Evolutionary conservation across 2,797 vertebrate species (phyloP).

Genomic region (Austrolebias charrua): DNA sequence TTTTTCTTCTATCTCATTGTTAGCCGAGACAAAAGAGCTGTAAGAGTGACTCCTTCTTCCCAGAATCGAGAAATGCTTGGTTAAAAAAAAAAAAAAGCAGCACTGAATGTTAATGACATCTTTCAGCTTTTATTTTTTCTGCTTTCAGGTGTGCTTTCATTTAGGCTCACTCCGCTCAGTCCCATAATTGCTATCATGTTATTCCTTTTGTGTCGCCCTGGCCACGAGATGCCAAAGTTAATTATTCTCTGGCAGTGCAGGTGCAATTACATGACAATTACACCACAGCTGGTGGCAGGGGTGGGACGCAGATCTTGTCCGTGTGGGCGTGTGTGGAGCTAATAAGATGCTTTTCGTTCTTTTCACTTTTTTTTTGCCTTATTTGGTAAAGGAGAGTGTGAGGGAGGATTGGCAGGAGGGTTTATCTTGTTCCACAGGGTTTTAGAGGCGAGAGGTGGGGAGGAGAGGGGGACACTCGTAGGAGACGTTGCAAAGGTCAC

Average conservation of each 20-base stretch:
- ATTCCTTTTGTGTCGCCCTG: slow-evolving; percentile 68
- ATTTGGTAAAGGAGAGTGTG: slow-evolving; percentile 13
- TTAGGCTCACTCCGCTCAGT: slow-evolving; percentile 44
- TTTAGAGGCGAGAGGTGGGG: slow-evolving; percentile 66
- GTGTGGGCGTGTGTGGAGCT: slow-evolving; percentile 64
- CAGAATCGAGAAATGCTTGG: slow-evolving; percentile 31
- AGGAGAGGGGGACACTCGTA: slow-evolving; percentile 41
- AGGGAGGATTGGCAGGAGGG: slow-evolving; percentile 38
- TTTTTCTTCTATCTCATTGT: slow-evolving; percentile 45
- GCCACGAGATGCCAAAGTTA: slow-evolving; percentile 75
- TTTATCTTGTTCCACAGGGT: slow-evolving; percentile 62
- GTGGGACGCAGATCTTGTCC: slow-evolving; percentile 62
- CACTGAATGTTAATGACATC: slow-evolving; percentile 63
- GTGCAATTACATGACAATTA: slow-evolving; percentile 83
- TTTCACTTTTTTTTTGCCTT: slow-evolving; percentile 13
- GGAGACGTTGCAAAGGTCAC: slow-evolving; percentile 76
- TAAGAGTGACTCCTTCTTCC: slow-evolving; percentile 38
- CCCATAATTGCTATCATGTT: slow-evolving; percentile 72
- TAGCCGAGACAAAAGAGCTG: slow-evolving; percentile 19
- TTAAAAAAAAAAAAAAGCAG: slow-evolving; percentile 11
- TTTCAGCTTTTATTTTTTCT: slow-evolving; percentile 49
- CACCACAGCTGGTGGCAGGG: slow-evolving; percentile 79
- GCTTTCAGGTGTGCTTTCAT: slow-evolving; percentile 67
- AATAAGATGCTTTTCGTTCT: slow-evolving; percentile 68
- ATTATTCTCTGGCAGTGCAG: slow-evolving; percentile 80